Evolutionary conservation across 2,888 invertebrate species (phyloP).

Genomic region (Trachelus stipa): DNA sequence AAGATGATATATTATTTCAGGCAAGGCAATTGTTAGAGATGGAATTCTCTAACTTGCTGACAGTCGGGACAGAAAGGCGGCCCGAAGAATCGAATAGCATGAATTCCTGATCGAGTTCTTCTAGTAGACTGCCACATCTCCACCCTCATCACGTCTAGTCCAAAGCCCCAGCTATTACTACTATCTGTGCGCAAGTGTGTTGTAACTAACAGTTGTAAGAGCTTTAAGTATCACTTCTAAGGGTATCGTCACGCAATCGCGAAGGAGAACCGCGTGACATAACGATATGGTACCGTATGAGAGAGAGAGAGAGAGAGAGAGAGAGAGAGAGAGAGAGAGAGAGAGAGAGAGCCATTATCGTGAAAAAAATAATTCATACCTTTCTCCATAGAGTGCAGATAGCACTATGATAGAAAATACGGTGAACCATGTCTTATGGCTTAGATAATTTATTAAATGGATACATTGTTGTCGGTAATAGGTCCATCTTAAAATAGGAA

Average conservation of each 20-base stretch:
- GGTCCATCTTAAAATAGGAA: background rate
- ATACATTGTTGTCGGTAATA: background rate
- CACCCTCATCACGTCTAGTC: slow-evolving; percentile 66
- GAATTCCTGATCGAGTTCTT: slow-evolving; percentile 68
- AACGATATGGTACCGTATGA: background rate
- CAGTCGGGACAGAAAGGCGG: slow-evolving; percentile 85
- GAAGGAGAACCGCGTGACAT: background rate
- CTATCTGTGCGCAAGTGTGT: slow-evolving; percentile 60
- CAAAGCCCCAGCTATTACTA: slow-evolving; percentile 56
- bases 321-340: background rate
- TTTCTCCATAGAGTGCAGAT: background rate
- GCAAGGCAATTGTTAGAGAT: slow-evolving; percentile 91
- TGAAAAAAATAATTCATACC: background rate
- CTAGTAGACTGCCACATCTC: slow-evolving; percentile 57
- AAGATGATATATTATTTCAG: slow-evolving; percentile 68
- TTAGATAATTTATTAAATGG: background rate
- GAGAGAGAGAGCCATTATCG: background rate
- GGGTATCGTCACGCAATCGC: slow-evolving; percentile 41
- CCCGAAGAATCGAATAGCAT: slow-evolving; percentile 68
- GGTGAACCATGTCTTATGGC: background rate
- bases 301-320: background rate
- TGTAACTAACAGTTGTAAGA: slow-evolving; percentile 56
- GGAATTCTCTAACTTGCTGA: slow-evolving; percentile 89
- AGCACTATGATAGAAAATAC: background rate
- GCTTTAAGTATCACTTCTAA: slow-evolving; percentile 62